Base-by-base conservation (phyloP, 2,113 vertebrate species). In the cattle (Bos taurus) region DNA sequence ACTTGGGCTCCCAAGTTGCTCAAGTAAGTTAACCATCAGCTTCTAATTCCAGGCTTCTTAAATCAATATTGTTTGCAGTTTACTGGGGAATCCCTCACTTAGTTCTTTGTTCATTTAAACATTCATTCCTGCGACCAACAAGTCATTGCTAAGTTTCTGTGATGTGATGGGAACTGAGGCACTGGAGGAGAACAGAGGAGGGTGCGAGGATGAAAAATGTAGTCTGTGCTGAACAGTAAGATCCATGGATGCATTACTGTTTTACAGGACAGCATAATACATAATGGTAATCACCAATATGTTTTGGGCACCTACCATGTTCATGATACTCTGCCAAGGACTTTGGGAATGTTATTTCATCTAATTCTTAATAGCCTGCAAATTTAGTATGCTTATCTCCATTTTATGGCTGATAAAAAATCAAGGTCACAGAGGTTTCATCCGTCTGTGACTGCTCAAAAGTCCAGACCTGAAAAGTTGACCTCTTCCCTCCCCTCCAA, bases 321-420 rank as follows among this genome's bases (percentile, higher is more conserved):
- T 50, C 43, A 13, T 74, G 62, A 60, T 23, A 62, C 7, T 92
- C 36, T n/a, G 84, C 57, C 85, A 56, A 5, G 77, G 59, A n/a
- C 81, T 74, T 11, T 33, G 14, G 62, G 25, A 85, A 52, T 62
- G 11, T 89, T 56, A 74, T 92, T 93, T 78, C 40, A 52, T 50
- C 12, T 26, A 67, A 81, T 78, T 15, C 23, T 86, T 33, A 36
- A 7, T 11, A 4, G 26, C 57, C 43, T 91, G 28, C 26, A 80
- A 52, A 59, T 67, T 54, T 78, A 46, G 17, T 60, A 21, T 13
- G 21, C 28, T 90, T 43, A 43, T 54, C 54, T 95, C 40, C 78
- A 88, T 90, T 82, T 81, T 46, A 28, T 81, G 56, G 26, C 48
- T 57, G 89, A 82, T 84, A 62, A 62, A 71, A 97, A 95, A 50